Conservation (phyloP, 2,113 vertebrate genomes). For the Entosphenus tridentatus region DNA sequence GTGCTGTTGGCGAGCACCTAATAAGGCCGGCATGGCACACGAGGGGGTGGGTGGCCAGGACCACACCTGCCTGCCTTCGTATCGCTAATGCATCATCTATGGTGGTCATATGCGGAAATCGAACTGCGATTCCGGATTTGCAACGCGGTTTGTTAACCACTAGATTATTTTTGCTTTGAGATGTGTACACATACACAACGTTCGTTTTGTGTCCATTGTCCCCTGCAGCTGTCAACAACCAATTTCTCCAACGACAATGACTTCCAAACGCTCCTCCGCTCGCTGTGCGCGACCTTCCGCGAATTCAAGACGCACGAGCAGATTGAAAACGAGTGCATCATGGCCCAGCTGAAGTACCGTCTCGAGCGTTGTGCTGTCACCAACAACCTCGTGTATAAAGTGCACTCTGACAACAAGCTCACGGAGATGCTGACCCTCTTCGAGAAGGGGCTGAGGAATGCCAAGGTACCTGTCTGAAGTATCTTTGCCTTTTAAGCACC, state of each 20-base stretch:
- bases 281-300: conserved; percentile 75
- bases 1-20: too few relatives aligned
- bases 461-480: conserved; percentile 37
- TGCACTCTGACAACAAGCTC: conserved; percentile 89
- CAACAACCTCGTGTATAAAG: conserved; percentile 68
- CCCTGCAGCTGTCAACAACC: conserved; percentile 62
- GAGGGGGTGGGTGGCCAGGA: too few relatives aligned
- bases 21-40: too few relatives aligned
- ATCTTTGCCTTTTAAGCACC: too few relatives aligned
- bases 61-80: too few relatives aligned
- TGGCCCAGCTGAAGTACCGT: conserved; percentile 53
- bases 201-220: conserved; percentile 1
- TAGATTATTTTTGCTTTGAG: too few relatives aligned
- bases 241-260: conserved; percentile 98
- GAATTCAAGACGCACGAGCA: conserved; percentile 99
- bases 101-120: too few relatives aligned
- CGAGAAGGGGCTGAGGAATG: conserved; percentile 69
- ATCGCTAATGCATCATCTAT: too few relatives aligned
- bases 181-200: too few relatives aligned
- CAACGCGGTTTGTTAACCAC: too few relatives aligned
- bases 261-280: conserved; percentile 79
- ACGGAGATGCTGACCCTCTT: conserved; percentile 91
- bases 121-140: too few relatives aligned
- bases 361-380: conserved; percentile 12
- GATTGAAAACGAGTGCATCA: conserved; percentile 95